These are phyloP conservation scores for Pachypanchax playfairii DNA, from an alignment of 2,113 vertebrate genomes.

Conservation along the genomic window DNA sequence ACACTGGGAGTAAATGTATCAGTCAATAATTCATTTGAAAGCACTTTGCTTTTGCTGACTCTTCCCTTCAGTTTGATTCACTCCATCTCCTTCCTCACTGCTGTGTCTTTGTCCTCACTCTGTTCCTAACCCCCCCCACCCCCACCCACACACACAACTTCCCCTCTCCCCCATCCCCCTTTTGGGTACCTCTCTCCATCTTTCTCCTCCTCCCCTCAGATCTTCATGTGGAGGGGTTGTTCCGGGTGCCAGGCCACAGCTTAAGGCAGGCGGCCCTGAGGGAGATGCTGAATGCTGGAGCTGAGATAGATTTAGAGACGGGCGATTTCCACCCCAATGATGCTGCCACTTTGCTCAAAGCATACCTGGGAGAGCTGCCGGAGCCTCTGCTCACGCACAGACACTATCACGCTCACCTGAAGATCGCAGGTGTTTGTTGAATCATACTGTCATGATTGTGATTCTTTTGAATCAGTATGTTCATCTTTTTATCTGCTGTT, in stretches of 20 bases:
- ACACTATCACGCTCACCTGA: slow-evolving; percentile 94
- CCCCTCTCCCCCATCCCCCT: background rate
- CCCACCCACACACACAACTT: slow-evolving; percentile 1
- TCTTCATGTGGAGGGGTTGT: slow-evolving; percentile 93
- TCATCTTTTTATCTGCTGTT: slow-evolving; percentile 22
- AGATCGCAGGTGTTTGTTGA: slow-evolving; percentile 72
- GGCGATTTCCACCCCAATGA: slow-evolving; percentile 97
- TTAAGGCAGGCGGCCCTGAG: slow-evolving; percentile 91
- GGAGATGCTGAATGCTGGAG: slow-evolving; percentile 90
- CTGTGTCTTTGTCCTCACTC: slow-evolving; percentile 32
- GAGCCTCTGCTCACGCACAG: slow-evolving; percentile 93
- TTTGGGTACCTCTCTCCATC: slow-evolving; percentile 21
- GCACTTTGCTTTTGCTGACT: slow-evolving; percentile 65
- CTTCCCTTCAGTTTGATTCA: slow-evolving; percentile 45
- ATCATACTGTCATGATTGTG: background rate
- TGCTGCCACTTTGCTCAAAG: slow-evolving; percentile 91
- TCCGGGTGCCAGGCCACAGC: slow-evolving; percentile 96
- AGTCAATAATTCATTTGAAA: slow-evolving; percentile 77
- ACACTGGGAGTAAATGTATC: slow-evolving; percentile 55
- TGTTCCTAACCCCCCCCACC: slow-evolving; percentile 23
- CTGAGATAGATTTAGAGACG: slow-evolving; percentile 91
- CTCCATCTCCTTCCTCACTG: slow-evolving; percentile 27
- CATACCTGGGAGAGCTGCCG: slow-evolving; percentile 93
- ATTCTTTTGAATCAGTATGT: background rate
- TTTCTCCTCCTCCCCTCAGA: slow-evolving; percentile 74